Base-by-base conservation (phyloP, 2,888 invertebrate species). In the Polylopha cassiicola region DNA sequence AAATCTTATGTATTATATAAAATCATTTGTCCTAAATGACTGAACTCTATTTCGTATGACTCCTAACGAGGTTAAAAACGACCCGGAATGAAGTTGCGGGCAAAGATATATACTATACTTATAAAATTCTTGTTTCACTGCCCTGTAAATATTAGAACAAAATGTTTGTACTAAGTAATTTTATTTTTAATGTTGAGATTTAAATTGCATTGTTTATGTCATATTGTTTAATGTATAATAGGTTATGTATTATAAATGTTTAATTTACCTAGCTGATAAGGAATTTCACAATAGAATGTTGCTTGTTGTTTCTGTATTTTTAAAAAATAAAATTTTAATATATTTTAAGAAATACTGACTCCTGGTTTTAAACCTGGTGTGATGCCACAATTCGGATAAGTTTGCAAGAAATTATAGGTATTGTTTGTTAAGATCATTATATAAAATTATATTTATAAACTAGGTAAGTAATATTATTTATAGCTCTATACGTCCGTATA, bases 21-120 rank as follows among this genome's bases (percentile, higher is more conserved):
- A 68, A 65, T 66, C 64, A 67, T 67, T 43, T 37, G 44, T 52
- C n/a, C n/a, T n/a, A n/a, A n/a, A n/a, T n/a, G n/a, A n/a, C n/a
- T n/a, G n/a, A n/a, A n/a, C n/a, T n/a, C n/a, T n/a, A n/a, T n/a
- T n/a, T n/a, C n/a, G n/a, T n/a, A n/a, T n/a, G n/a, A n/a, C n/a
- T n/a, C n/a, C n/a, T n/a, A n/a, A n/a, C n/a, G n/a, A n/a, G n/a
- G n/a, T n/a, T n/a, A n/a, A n/a, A n/a, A n/a, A n/a, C n/a, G n/a
- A n/a, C n/a, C n/a, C n/a, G n/a, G n/a, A n/a, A n/a, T n/a, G n/a
- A n/a, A n/a, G n/a, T n/a, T n/a, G n/a, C n/a, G n/a, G n/a, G n/a
- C n/a, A n/a, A n/a, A n/a, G n/a, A n/a, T n/a, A n/a, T n/a, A n/a
- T n/a, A n/a, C n/a, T n/a, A n/a, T 5, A 9, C 6, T 37, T 17